These are phyloP conservation scores for Lochmaea crataegi DNA, from an alignment of 2,888 invertebrate species.

Conservation along the genomic window DNA sequence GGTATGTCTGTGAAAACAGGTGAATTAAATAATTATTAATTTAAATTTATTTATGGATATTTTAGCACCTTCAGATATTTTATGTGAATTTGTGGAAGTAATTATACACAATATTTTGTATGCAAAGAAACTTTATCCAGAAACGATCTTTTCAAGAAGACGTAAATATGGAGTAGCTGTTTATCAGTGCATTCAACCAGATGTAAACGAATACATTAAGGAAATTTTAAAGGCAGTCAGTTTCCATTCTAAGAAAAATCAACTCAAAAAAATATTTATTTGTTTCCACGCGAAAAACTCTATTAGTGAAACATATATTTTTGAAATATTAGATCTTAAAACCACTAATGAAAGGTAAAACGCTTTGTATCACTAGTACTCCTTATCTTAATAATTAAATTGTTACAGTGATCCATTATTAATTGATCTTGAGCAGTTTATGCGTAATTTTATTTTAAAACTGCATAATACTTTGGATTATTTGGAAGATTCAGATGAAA, in stretches of 20 bases:
- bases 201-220: constrained; percentile 73
- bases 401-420: constrained; percentile 70
- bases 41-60: neutral
- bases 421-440: constrained; percentile 71
- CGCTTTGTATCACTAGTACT: neutral
- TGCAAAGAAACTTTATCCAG: constrained; percentile 73
- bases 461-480: constrained; percentile 67
- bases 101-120: constrained; percentile 74
- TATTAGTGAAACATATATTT: constrained; percentile 66
- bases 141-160: constrained; percentile 71
- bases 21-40: constrained; percentile 7
- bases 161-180: constrained; percentile 74
- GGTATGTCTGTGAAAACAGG: constrained; percentile 23
- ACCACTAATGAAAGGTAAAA: constrained; percentile 44
- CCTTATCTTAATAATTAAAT: constrained; percentile 13
- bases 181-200: constrained; percentile 73
- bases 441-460: constrained; percentile 72
- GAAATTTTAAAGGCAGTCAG: constrained; percentile 68
- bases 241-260: constrained; percentile 67
- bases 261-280: constrained; percentile 68
- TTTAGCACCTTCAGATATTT: constrained; percentile 64
- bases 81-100: constrained; percentile 76
- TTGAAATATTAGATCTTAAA: constrained; percentile 60
- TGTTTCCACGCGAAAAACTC: constrained; percentile 64
- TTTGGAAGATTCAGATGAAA: constrained; percentile 67